These are phyloP conservation scores for Podarcis muralis DNA, from an alignment of 2,113 vertebrate species.

Conservation along the genomic window DNA sequence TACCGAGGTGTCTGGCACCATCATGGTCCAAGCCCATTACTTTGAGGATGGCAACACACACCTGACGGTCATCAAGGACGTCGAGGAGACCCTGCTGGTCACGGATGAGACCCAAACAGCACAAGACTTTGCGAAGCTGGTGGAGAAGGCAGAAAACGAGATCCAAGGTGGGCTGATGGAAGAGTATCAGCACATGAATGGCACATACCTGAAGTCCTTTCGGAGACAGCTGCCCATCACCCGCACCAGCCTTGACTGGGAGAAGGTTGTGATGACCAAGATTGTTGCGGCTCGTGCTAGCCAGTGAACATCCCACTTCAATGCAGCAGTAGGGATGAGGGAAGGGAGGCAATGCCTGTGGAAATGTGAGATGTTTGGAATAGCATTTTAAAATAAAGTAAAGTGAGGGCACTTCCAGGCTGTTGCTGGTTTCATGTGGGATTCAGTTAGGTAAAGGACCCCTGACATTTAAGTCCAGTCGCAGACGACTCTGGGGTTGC, in stretches of 20 bases:
- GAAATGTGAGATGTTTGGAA: background rate
- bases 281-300: background rate
- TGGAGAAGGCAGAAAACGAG: background rate
- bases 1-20: conserved; percentile 12
- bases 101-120: background rate
- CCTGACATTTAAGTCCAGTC: no score
- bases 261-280: conserved; percentile 7
- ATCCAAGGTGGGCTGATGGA: conserved; percentile 16
- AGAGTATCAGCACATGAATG: background rate
- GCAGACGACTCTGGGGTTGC: no score
- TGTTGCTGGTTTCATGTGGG: background rate
- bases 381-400: background rate
- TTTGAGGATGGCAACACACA: conserved; percentile 30
- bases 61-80: background rate
- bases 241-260: conserved; percentile 19
- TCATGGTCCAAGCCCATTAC: conserved; percentile 18
- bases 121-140: conserved; percentile 4
- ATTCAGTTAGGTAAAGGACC: background rate
- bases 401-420: background rate
- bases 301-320: background rate
- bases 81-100: conserved; percentile 4
- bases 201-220: background rate
- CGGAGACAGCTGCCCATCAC: conserved; percentile 12
- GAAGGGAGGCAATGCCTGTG: background rate
- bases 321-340: rapidly evolving